phyloP scores from a whole-genome alignment of 2,797 vertebrate species.

The Eurystomus glaucurus region DNA sequence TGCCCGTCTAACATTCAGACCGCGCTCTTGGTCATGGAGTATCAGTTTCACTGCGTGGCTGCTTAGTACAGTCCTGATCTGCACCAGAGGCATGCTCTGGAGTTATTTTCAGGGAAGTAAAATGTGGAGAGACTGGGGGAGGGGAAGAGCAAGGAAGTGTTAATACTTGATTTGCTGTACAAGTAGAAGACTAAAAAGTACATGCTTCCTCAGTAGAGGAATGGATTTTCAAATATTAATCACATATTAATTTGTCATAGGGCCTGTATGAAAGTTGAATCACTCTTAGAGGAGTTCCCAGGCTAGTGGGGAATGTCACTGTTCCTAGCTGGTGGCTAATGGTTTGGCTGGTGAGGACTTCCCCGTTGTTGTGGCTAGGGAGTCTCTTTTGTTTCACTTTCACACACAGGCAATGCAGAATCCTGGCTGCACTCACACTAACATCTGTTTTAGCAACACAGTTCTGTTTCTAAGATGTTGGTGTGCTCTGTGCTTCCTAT shows the following conservation, averaged over 20 bases:
- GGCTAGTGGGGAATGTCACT: not conserved
- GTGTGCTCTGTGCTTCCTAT: not conserved
- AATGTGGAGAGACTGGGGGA: not conserved
- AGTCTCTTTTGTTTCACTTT: slow-evolving; percentile 23
- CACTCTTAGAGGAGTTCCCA: not conserved
- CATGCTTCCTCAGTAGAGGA: not conserved
- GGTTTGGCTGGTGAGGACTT: not conserved
- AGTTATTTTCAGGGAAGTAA: not conserved
- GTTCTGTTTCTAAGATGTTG: slow-evolving; percentile 1
- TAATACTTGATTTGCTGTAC: not conserved
- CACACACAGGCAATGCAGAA: not conserved
- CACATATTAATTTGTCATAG: not conserved
- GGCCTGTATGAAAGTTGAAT: not conserved
- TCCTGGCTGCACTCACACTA: not conserved
- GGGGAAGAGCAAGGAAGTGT: not conserved
- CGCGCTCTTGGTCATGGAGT: not conserved
- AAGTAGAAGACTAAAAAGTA: not conserved
- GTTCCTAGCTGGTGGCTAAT: not conserved
- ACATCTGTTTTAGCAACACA: slow-evolving; percentile 3
- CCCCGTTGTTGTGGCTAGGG: not conserved
- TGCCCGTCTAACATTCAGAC: not conserved
- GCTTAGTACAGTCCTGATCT: not conserved
- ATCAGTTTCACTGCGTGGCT: not conserved
- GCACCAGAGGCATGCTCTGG: not conserved
- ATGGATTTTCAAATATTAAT: not conserved